phyloP scores from a whole-genome alignment of 2,113 vertebrate species.

The Erythrocercus mccallii region DNA sequence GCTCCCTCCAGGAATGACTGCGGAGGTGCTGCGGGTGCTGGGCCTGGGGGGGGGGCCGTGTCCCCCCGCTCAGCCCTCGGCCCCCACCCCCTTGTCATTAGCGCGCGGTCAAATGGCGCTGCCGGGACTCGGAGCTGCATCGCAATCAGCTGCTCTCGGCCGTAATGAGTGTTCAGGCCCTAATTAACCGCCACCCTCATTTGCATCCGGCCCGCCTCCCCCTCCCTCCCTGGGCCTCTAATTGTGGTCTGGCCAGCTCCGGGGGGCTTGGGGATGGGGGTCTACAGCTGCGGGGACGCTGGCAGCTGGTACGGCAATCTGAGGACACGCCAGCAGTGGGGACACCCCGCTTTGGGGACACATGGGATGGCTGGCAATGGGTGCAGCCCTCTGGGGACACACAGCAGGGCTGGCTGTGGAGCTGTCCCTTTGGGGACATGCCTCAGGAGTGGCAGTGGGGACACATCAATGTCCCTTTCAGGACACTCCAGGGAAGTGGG shows the following conservation, averaged over 20 bases:
- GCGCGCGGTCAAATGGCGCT: conserved; percentile 42
- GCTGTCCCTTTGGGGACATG: neutral
- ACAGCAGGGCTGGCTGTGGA: neutral
- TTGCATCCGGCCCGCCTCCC: neutral
- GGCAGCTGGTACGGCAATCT: accelerated
- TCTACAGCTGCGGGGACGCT: neutral
- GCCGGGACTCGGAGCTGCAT: conserved; percentile 37
- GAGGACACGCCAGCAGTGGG: accelerated
- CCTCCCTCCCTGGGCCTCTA: neutral
- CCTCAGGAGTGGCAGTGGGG: too few relatives aligned
- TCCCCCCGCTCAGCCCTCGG: neutral
- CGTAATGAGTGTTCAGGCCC: conserved; percentile 47
- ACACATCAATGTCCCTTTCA: neutral
- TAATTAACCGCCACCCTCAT: conserved; percentile 59
- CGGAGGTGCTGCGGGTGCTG: accelerated
- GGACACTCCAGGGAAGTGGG: too few relatives aligned
- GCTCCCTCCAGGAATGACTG: neutral
- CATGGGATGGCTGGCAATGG: accelerated
- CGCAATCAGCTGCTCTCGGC: conserved; percentile 53
- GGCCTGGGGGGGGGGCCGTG: accelerated
- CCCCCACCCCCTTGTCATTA: neutral
- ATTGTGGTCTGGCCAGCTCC: neutral
- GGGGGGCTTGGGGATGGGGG: neutral
- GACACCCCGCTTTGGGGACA: neutral
- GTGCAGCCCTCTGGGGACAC: neutral